Evolutionary conservation across 2,113 vertebrate species (phyloP), one percentile per base, ranked within the genome.

Genomic region (Phrynosoma platyrhinos): DNA sequence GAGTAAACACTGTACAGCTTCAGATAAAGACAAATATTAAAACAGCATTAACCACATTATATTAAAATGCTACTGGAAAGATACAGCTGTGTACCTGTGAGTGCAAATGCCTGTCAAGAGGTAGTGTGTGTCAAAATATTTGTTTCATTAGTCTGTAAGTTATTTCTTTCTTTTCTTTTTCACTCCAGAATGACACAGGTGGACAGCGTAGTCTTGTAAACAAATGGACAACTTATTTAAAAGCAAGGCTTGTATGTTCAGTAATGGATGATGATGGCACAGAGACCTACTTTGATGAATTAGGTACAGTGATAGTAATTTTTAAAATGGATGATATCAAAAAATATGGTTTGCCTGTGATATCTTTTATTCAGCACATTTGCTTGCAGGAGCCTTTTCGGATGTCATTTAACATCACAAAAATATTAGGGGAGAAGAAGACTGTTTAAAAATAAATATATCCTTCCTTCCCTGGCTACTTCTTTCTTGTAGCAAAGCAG

Each of bases 171-270:
- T 77, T 92, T 4, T 1, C 62, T 47, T 53, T 75, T 96, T 76
- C 25, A 12, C 96, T 64, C 1, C 3, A 99, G 99, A 99, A 97
- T 89, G 99, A 99, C 94, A 98, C 98, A 0, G 99, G 99, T n/a
- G 99, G 99, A 25, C 98, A 99, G 90, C 97, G 99, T 25, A 99
- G 99, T 90, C 97, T 99, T 0, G 99, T 99, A 83, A 99, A 99
- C 95, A 99, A 99, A 83, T 99, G 99, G 99, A 99, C 98, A 47
- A 99, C 99, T 0, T 99, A 99, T 94, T 95, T 99, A 27, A 99
- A 99, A 93, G 98, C 98, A 1, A 95, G 99, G 88, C 97, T 99
- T 93, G 98, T 99, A 79, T 99, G 99, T 90, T 99, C 98, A 0
- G 98, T 99, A 18, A 97, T 98, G 91, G 99, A 99, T 89, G 98